phyloP scores from a whole-genome alignment of 2,888 invertebrate genomes.

The Arctia plantaginis region DNA sequence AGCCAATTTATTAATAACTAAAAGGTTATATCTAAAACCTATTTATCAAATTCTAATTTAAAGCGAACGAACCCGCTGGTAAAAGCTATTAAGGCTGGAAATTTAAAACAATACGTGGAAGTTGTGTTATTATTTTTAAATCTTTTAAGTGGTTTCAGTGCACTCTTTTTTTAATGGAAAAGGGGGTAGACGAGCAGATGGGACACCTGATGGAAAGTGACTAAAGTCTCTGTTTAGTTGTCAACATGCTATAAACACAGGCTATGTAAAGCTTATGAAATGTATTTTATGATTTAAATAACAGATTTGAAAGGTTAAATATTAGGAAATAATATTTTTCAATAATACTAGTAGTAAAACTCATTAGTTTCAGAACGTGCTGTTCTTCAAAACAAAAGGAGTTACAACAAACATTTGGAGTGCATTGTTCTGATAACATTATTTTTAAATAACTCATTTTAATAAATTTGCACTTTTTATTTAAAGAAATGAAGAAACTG shows the following conservation, averaged over 20 bases:
- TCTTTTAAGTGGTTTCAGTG: no score
- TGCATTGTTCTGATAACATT: not conserved
- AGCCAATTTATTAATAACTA: no score
- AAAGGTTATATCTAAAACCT: no score
- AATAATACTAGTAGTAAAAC: not conserved
- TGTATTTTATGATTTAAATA: not conserved
- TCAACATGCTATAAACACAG: not conserved
- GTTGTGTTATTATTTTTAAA: not conserved
- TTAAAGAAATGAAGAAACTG: conserved; percentile 38
- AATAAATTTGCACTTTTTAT: conserved; percentile 5
- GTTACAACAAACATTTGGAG: not conserved
- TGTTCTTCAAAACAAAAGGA: not conserved
- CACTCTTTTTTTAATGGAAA: no score
- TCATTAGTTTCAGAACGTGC: not conserved
- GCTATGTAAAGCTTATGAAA: not conserved
- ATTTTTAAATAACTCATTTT: not conserved
- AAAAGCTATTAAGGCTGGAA: no score
- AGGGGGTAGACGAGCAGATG: no score
- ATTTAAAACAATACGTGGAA: not conserved
- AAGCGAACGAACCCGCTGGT: no score
- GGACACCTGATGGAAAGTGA: not conserved
- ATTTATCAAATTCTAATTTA: no score
- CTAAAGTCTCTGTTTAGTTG: not conserved
- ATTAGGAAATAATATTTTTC: not conserved
- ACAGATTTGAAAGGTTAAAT: not conserved